A percentile compares a stretch with the other conserved stretches of the same genome.
These are phyloP conservation scores for Petroica traversi DNA, from an alignment of 2,113 vertebrate species.

Conservation along the genomic window DNA sequence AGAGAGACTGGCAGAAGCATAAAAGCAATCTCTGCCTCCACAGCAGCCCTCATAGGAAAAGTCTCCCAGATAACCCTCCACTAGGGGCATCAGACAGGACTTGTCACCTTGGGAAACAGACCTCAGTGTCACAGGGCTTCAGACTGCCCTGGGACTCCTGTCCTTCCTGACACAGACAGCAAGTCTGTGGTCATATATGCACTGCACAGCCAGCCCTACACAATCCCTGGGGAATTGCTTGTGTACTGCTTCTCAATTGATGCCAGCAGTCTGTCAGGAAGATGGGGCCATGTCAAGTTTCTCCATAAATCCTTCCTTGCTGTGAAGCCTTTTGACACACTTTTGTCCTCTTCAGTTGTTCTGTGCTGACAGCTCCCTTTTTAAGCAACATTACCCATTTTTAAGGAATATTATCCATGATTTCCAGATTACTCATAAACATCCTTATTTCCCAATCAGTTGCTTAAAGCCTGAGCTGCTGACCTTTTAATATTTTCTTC, in stretches of 20 bases:
- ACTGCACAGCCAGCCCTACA: neutral
- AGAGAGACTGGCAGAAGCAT: neutral
- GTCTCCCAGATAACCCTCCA: neutral
- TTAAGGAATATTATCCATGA: neutral
- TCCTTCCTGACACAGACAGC: neutral
- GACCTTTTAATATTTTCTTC: neutral
- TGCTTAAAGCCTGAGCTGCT: neutral
- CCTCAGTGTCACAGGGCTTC: neutral
- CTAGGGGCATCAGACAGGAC: neutral
- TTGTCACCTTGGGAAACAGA: neutral
- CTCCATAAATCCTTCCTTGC: neutral
- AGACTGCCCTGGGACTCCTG: neutral
- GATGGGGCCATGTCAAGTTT: neutral
- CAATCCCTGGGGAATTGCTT: no score
- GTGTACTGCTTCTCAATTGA: no score
- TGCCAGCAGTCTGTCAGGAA: neutral
- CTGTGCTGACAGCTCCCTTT: neutral
- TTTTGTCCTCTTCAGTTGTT: neutral
- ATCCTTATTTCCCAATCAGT: neutral
- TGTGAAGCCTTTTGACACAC: neutral
- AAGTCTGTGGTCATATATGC: neutral
- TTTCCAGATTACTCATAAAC: neutral
- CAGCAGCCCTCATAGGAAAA: neutral
- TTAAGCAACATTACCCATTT: neutral
- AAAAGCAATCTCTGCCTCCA: neutral